Conservation (phyloP, 2,797 vertebrate genomes). For the Gorsachius magnificus region DNA sequence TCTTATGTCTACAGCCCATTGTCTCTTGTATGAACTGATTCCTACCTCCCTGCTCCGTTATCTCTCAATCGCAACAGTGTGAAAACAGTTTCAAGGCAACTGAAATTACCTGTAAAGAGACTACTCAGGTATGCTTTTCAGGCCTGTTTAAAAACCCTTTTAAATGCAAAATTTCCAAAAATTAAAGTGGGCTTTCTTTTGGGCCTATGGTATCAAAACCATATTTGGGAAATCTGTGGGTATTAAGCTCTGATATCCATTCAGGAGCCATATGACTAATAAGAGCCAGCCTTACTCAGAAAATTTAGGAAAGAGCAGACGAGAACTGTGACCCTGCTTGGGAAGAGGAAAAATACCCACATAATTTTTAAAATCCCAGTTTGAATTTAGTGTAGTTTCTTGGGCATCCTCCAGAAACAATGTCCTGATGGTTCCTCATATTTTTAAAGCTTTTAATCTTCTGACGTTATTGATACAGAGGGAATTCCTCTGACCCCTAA, state of each 20-base stretch:
- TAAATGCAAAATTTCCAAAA: background rate
- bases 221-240: background rate
- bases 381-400: background rate
- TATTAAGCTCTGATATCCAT: background rate
- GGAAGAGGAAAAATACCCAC: background rate
- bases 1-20: conserved; percentile 22
- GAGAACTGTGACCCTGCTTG: background rate
- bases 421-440: background rate
- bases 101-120: background rate
- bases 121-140: background rate
- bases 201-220: background rate
- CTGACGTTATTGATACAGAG: background rate
- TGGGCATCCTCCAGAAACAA: background rate
- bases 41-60: background rate
- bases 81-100: background rate
- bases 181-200: background rate
- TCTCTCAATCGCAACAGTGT: background rate
- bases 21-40: conserved; percentile 7
- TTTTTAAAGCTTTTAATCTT: background rate
- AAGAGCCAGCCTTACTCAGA: background rate
- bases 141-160: background rate
- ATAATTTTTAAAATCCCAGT: background rate
- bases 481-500: background rate
- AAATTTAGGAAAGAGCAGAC: background rate
- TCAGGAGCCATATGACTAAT: background rate